Conservation (phyloP, 2,888 invertebrate species). For the Gerris lacustris region DNA sequence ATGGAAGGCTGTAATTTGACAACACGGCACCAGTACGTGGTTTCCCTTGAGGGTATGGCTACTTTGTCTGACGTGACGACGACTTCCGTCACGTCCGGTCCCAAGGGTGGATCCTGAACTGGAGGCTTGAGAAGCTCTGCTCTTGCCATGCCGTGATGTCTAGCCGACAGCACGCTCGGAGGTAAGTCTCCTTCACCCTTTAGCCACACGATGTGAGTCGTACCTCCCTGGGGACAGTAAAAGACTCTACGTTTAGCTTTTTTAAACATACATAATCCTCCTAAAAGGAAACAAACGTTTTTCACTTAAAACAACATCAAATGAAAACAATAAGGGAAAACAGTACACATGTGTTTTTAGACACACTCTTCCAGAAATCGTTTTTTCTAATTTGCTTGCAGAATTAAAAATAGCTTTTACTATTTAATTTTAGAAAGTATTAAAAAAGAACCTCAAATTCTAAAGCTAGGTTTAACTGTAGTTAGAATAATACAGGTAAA, state of each 20-base stretch:
- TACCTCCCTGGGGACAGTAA: constrained; percentile 56
- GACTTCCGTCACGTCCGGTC: constrained; percentile 44
- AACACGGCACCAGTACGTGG: constrained; percentile 95
- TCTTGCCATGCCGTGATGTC: constrained; percentile 59
- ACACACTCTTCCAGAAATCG: too few relatives aligned
- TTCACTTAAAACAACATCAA: too few relatives aligned
- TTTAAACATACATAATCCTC: background rate
- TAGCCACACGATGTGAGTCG: constrained; percentile 77
- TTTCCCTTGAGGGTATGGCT: constrained; percentile 68
- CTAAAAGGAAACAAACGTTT: too few relatives aligned
- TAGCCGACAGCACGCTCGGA: constrained; percentile 49
- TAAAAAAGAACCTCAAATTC: too few relatives aligned
- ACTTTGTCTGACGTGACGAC: constrained; percentile 52
- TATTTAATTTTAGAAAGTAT: too few relatives aligned
- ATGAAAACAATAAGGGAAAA: too few relatives aligned
- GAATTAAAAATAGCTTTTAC: too few relatives aligned
- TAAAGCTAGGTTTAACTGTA: too few relatives aligned
- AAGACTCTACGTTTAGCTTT: background rate
- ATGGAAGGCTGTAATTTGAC: constrained; percentile 61
- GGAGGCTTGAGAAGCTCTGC: constrained; percentile 52
- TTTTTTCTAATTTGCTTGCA: too few relatives aligned
- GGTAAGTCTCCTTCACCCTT: constrained; percentile 57
- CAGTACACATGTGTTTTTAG: too few relatives aligned
- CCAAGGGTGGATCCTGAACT: constrained; percentile 33
- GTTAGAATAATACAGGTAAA: too few relatives aligned